Conservation (phyloP, 1,140 invertebrate species). For the Hyposmocoma kahamanoa region DNA sequence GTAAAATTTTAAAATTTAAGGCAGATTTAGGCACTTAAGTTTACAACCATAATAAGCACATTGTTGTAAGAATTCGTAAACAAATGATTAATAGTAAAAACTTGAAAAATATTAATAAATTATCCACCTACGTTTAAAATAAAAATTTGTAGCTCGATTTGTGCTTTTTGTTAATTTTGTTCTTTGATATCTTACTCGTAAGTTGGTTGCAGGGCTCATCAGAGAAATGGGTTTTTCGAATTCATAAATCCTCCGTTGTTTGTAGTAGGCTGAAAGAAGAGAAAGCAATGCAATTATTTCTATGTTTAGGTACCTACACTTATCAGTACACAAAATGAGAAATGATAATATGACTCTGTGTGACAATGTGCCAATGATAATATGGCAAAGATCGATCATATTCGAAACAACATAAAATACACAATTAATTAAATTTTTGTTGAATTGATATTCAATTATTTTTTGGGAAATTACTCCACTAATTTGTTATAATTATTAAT, state of each 20-base stretch:
- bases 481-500: no score
- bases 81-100: slow-evolving; percentile 3
- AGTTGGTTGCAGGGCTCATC: slow-evolving; percentile 25
- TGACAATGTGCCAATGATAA: no score
- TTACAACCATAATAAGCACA: slow-evolving; percentile 44
- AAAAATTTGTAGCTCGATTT: slow-evolving; percentile 58
- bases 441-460: no score
- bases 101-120: slow-evolving; percentile 32
- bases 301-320: no score
- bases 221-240: slow-evolving; percentile 66
- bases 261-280: slow-evolving; percentile 44
- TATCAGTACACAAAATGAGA: no score
- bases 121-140: slow-evolving; percentile 19
- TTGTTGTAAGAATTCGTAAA: neutral
- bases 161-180: slow-evolving; percentile 56
- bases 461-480: no score
- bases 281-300: no score
- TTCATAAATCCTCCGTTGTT: slow-evolving; percentile 52
- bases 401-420: no score
- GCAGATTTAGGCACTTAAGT: slow-evolving; percentile 62
- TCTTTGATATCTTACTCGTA: slow-evolving; percentile 26
- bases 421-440: no score
- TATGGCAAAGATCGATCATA: no score
- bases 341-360: no score
- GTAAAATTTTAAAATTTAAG: slow-evolving; percentile 37